Evolutionary conservation across 2,888 invertebrate species (phyloP), one percentile per base, ranked within the genome.

Genomic region (Melanostoma mellinum): DNA sequence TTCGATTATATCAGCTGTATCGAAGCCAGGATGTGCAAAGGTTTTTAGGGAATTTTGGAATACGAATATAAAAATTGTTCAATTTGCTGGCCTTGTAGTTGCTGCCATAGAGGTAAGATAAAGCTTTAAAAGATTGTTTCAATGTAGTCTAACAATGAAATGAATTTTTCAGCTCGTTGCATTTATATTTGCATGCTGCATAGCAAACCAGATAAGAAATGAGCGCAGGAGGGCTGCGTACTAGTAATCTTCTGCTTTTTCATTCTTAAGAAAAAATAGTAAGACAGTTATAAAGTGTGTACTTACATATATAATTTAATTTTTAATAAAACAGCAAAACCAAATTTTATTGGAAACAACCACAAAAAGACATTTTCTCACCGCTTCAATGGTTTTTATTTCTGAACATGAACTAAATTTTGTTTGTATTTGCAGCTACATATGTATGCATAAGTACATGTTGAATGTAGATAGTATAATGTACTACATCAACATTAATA

Each of bases 191-290:
- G 95, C 96, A 61, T 95, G 97, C 90, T 97, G 97, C 89, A 92
- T 98, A 90, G 96, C 96, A 85, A 95, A 96, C 91, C 95, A 96
- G 89, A 96, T 97, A 89, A 94, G 95, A 90, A 97, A 97, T 92
- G 94, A 94, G 89, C 93, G 94, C 88, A 94, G 95, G 92, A 94
- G 95, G 92, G 92, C 93, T 88, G 92, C 92, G 90, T 94, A 93
- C 92, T 93, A 93, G 92, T 92, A 53, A 20, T 52, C 33, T n/a
- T 52, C 32, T 8, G n/a, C 33, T 4, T 52, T 33, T 33, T 9
- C 33, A 32, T 33, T 9, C 20, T 52, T n/a, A 30, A 52, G 33
- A 9, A 52, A n/a, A 33, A 52, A 33, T 4, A 4, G 30, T 33
- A 33, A 30, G 33, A 9, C 50, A 8, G 32, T 52, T 52, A 8